Evolutionary conservation across 2,113 vertebrate genomes (phyloP), one percentile per base, ranked within the genome.

Genomic region (Clupea harengus): DNA sequence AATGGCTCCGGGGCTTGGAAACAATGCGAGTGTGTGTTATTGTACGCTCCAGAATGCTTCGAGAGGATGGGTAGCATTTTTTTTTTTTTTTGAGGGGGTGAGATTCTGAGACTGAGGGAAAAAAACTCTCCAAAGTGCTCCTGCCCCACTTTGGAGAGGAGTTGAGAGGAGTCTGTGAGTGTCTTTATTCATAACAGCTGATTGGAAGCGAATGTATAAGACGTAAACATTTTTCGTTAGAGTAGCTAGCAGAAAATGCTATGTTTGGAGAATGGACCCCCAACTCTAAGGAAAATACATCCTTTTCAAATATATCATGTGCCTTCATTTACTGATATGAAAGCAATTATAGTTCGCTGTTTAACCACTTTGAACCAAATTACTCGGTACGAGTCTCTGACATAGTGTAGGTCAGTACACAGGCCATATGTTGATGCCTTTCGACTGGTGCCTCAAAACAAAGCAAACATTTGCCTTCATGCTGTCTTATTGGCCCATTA

Each of bases 1-100:
- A 88, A 87, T 81, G 82, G 83, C 83, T 81, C 39, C 46, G 46
- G 87, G 82, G 52, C 72, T 20, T 80, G 22, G 81, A 86, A 88
- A 90, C 84, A 81, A 81, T 78, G 72, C 28, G 32, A 17, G 32
- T 78, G 28, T 32, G 72, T 11, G 72, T 78, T 78, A 32, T 78
- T 78, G 28, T 15, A 3, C 28, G 13, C 72, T 39, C 28, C 72
- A 28, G 11, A 13, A 32, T 11, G 17, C 3, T 78, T 32, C 4
- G 15, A 78, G 72, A 78, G 25, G 28, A 78, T 72, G 72, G 72
- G 32, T 4, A 17, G 28, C 6, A 32, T 32, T 28, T 11, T 72
- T 72, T 25, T 75, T 75, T 86, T 89, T 84, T 88, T n/a, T 83
- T 84, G 85, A 20, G 60, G 81, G 72, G 83, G 47, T 6, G 64